A percentile compares a stretch with the other conserved stretches of the same genome.
These are phyloP conservation scores for Phocoena phocoena DNA, from an alignment of 2,113 vertebrate species.

Conservation along the genomic window DNA sequence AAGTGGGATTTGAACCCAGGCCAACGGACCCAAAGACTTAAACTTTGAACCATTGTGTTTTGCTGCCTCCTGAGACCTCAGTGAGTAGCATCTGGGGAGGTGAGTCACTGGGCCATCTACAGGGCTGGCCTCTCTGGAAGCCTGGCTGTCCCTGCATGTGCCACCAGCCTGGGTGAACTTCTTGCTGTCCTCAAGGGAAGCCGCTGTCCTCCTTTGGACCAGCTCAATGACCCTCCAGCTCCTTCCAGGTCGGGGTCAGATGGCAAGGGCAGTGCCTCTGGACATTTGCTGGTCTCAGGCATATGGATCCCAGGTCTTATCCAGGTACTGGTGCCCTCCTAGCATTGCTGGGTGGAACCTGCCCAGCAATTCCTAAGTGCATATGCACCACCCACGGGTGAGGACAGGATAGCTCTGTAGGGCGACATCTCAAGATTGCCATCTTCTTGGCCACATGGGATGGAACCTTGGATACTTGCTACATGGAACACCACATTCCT, in stretches of 20 bases:
- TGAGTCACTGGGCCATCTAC: fast-evolving
- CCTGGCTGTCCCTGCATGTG: neutral
- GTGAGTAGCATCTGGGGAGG: too few species aligned
- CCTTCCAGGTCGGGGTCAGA: neutral
- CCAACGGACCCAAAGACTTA: neutral
- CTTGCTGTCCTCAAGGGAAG: neutral
- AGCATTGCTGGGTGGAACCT: neutral
- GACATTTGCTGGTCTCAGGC: neutral
- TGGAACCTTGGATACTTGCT: neutral
- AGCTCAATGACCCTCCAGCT: neutral
- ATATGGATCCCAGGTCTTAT: neutral
- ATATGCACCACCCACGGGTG: fast-evolving
- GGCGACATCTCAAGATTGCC: neutral
- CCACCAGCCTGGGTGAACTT: neutral
- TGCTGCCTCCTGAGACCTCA: neutral
- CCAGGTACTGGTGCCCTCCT: neutral
- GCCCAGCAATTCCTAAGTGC: neutral
- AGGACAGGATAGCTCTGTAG: neutral
- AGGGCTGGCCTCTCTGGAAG: neutral
- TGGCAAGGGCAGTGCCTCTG: neutral
- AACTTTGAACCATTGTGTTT: neutral
- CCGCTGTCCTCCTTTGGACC: neutral
- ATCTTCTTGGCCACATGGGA: neutral
- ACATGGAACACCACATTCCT: neutral
- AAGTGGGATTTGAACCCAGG: neutral